Base-by-base conservation (phyloP, 2,113 vertebrate genomes). In the Spheniscus mendiculus region DNA sequence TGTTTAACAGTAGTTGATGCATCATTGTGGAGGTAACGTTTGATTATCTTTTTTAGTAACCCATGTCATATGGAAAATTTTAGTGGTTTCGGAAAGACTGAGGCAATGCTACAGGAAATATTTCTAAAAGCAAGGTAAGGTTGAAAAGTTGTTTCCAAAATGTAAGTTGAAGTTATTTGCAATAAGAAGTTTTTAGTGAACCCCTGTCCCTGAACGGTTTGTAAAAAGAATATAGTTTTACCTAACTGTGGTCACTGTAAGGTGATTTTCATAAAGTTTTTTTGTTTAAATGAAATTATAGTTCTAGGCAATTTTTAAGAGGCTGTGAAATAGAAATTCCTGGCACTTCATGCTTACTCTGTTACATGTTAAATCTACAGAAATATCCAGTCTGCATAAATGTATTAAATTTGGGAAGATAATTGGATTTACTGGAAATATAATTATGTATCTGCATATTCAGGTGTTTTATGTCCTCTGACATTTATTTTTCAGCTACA, bases 381-480 rank as follows among this genome's bases (percentile, higher is more conserved):
- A 89, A 52, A 16, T 66, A 91, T 55, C 61, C 42, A 78, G 59
- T 55, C 69, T 86, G 15, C 34, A 89, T 76, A 89, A 90, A 81
- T 56, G 12, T 87, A 95, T 90, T 96, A 92, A 88, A 93, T 76
- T 82, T 79, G 20, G 42, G 61, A 66, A 88, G 49, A 84, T 95
- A 94, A 96, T 82, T 93, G 3, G 66, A 74, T 94, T 96, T 86
- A 78, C 94, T 93, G 83, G 71, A 96, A 97, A 87, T 89, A 89
- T 23, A 90, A 91, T 89, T 90, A 88, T 47, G 9, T 36, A 76
- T 84, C 59, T 93, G 56, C 74, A 88, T 94, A 92, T 96, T 96
- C 76, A 79, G 73, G 45, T 85, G 88, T 69, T 94, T 93, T 96
- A 73, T 93, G 47, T 83, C 49, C 52, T 77, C 66, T 93, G 59